Conservation (phyloP, 2,888 invertebrate species). For the Diplolepis rosae region DNA sequence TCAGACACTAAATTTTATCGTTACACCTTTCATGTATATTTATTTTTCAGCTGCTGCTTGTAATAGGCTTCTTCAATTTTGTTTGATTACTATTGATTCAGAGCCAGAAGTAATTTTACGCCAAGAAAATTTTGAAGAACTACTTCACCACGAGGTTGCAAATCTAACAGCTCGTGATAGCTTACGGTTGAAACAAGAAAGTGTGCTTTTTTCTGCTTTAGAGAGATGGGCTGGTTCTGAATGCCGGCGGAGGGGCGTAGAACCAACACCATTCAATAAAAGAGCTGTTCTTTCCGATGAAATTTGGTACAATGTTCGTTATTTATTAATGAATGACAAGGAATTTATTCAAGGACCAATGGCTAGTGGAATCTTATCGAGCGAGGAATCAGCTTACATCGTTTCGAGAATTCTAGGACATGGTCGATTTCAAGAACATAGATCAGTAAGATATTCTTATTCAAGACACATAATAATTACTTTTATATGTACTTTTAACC, state of each 20-base stretch:
- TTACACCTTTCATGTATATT: no score
- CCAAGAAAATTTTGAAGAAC: constrained; percentile 78
- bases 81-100: constrained; percentile 79
- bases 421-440: neutral
- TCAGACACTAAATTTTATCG: no score
- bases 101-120: constrained; percentile 76
- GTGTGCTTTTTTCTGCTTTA: constrained; percentile 78
- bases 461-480: no score
- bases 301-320: constrained; percentile 79
- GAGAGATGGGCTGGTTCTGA: constrained; percentile 78
- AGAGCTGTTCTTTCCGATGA: constrained; percentile 74
- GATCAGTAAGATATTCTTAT: neutral
- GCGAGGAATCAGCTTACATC: constrained; percentile 73
- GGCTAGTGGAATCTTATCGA: constrained; percentile 76
- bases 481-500: no score
- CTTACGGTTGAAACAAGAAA: constrained; percentile 79
- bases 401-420: constrained; percentile 63
- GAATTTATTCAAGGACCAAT: constrained; percentile 79
- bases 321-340: constrained; percentile 80
- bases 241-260: constrained; percentile 76
- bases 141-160: constrained; percentile 80
- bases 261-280: constrained; percentile 75
- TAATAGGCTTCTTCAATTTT: constrained; percentile 80
- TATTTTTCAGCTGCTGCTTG: constrained; percentile 70
- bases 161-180: constrained; percentile 82